Base-by-base conservation (phyloP, 2,113 vertebrate genomes). In the Bubalus kerabau region DNA sequence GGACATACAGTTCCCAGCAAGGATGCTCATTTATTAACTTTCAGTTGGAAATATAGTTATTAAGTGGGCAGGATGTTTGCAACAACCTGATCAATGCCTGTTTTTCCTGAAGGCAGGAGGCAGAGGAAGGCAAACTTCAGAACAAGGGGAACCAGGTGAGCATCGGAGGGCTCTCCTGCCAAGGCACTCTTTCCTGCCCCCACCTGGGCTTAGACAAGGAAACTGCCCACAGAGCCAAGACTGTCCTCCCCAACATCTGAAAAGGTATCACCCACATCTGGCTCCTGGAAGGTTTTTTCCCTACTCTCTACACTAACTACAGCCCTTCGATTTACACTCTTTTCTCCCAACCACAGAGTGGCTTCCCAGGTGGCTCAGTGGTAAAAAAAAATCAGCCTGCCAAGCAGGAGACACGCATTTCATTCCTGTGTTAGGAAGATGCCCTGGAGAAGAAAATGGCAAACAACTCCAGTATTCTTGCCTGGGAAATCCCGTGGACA, bases 31-130 rank as follows among this genome's bases (percentile, higher is more conserved):
- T 24, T 78, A 74, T 30, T 94, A 78, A 87, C 78, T 93, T 93
- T 81, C 95, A 9, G 8, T 59, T 60, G 60, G 67, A 96, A 95
- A 94, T 40, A 48, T 21, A 90, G 36, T 90, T 88, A 71, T 24
- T n/a, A 86, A 87, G 59, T 26, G 43, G 26, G 56, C 67, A 62
- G 76, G 43, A 80, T 64, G 36, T 92, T 74, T 82, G 85, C 78
- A 48, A 46, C 3, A 5, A 84, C 40, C 40, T 16, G 56, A n/a
- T 40, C 11, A 6, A 21, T 13, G 30, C 13, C 52, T 23, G 30
- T 5, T 60, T 40, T 87, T 78, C 85, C 32, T 10, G 30, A 86
- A 81, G 57, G 43, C 52, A 59, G 52, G 74, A n/a, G 3, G 23
- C 30, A 8, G 54, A 60, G 32, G 56, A 71, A 54, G 71, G 60